phyloP scores from a whole-genome alignment of 2,888 invertebrate species.

The Watsonalla binaria region DNA sequence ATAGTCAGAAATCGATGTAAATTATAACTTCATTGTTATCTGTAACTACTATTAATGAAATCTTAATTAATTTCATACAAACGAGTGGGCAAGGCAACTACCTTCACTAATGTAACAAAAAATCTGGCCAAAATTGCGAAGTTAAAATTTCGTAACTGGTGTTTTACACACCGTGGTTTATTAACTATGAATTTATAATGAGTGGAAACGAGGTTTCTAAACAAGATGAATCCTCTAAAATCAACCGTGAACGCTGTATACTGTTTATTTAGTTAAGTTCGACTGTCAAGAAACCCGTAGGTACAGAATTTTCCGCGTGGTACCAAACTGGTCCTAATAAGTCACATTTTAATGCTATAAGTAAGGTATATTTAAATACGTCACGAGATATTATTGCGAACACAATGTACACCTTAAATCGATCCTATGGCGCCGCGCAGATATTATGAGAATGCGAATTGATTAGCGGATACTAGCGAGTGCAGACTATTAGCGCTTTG shows the following conservation, averaged over 20 bases:
- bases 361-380: not conserved
- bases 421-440: conserved; percentile 7
- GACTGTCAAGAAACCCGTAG: too few relatives aligned
- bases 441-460: conserved; percentile 43
- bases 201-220: not conserved
- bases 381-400: not conserved
- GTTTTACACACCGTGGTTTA: not conserved
- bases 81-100: too few relatives aligned
- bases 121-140: not conserved
- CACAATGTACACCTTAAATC: too few relatives aligned
- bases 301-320: too few relatives aligned
- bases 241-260: not conserved
- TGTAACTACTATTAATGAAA: too few relatives aligned
- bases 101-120: too few relatives aligned
- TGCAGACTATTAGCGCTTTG: conserved; percentile 49
- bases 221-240: not conserved
- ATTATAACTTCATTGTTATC: too few relatives aligned
- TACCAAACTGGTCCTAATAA: too few relatives aligned
- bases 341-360: too few relatives aligned
- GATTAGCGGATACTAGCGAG: conserved; percentile 51
- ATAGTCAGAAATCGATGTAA: too few relatives aligned
- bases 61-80: too few relatives aligned
- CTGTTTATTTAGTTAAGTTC: too few relatives aligned
- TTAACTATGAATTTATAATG: not conserved
- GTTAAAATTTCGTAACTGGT: not conserved